Percentiles rank a stretch among this genome's conserved stretches.
Evolutionary conservation across 2,888 invertebrate species (phyloP).

Genomic region (Chymomyza caudatula): DNA sequence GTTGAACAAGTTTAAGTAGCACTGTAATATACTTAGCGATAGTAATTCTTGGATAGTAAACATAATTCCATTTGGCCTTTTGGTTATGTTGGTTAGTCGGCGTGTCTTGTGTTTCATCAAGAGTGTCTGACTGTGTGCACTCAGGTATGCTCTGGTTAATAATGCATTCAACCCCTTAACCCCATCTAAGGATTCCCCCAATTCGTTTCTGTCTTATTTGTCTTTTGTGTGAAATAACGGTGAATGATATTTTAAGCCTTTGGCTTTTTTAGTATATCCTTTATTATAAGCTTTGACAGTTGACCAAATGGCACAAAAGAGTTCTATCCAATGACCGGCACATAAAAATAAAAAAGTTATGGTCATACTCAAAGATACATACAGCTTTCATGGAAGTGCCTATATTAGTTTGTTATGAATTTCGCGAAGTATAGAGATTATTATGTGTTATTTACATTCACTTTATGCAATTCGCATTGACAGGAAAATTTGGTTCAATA

Average conservation of each 20-base stretch:
- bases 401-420: not conserved
- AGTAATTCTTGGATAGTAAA: constrained; percentile 43
- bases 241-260: constrained; percentile 33
- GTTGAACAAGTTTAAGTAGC: constrained; percentile 50
- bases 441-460: too few species aligned
- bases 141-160: constrained; percentile 25
- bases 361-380: too few species aligned
- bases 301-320: not conserved
- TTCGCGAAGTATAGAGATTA: not conserved
- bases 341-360: not conserved
- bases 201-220: not conserved
- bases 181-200: too few species aligned
- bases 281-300: not conserved
- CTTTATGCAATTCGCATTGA: too few species aligned
- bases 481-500: too few species aligned
- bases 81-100: constrained; percentile 19
- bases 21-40: constrained; percentile 6
- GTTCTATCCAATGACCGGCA: not conserved
- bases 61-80: constrained; percentile 66
- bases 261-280: not conserved
- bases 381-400: not conserved
- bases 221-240: constrained; percentile 26
- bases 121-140: constrained; percentile 1
- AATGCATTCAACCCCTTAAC: constrained; percentile 19
- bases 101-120: not conserved